Evolutionary conservation across 2,888 invertebrate genomes (phyloP), one percentile per base, ranked within the genome.

Genomic region (Melanophora roralis): DNA sequence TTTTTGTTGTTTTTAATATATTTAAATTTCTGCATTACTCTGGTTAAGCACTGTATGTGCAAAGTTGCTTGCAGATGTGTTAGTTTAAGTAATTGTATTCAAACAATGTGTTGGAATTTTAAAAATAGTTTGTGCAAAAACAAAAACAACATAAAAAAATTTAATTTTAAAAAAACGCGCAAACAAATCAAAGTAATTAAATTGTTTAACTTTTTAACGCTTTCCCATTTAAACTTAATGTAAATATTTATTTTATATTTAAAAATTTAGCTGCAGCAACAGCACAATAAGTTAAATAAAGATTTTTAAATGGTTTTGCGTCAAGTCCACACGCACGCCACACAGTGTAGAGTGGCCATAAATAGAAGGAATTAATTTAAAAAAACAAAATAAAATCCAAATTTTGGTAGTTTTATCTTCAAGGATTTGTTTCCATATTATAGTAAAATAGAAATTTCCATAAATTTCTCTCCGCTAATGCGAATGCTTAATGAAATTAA

Each of bases 231-330:
- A 73, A 62, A 68, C 68, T 64, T 77, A 64, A 77, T 64, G 68
- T 80, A 80, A 80, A 80, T 80, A 80, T 80, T 80, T 80, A 77
- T 68, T 51, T 77, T 64, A 80, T 72, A 67, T 67, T n/a, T 34
- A 36, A 43, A 62, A 53, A 60, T 65, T 47, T 45, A 72, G 40
- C 51, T 43, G 14, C 14, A 19, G n/a, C 49, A 55, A 16, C 16
- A 64, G 51, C 45, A 55, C 47, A 60, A 76, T 72, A 16, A 32
- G 60, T 40, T 76, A 45, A 79, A 75, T 34, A 49, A 71, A 73
- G 27, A 57, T 64, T 51, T 80, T 60, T 32, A 36, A 71, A 38
- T 75, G 27, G n/a, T 49, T 21, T 19, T 51, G 32, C n/a, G 38
- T 7, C 19, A 6, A 34, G 43, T 55, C n/a, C n/a, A 69, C 71